A percentile compares a stretch with the other conserved stretches of the same genome.
Evolutionary conservation across 2,888 invertebrate species (phyloP).

Genomic region (Rhaphigaster nebulosa): DNA sequence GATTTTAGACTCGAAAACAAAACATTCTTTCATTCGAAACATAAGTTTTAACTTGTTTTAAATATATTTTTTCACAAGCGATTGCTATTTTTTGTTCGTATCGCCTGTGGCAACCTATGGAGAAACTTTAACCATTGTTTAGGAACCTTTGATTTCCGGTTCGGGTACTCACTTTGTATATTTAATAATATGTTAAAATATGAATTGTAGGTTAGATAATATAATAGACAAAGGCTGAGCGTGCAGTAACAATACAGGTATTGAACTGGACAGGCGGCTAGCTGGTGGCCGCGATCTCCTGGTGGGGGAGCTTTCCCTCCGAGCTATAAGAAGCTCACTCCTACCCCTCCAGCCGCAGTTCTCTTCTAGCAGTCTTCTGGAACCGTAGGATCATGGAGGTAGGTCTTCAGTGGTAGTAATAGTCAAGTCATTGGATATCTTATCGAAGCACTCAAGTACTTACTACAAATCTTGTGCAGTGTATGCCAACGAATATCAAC

Average conservation of each 20-base stretch:
- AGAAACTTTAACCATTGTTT: background rate
- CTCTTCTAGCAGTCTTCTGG: background rate
- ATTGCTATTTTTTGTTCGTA: background rate
- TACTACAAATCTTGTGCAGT: background rate
- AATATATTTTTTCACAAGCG: background rate
- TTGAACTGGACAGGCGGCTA: background rate
- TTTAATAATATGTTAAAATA: conserved; percentile 13
- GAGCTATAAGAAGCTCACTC: background rate
- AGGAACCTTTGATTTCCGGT: background rate
- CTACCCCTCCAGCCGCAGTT: background rate
- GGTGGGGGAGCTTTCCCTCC: background rate
- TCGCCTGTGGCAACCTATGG: background rate
- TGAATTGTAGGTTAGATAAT: conserved; percentile 12
- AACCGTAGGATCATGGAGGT: background rate
- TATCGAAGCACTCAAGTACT: background rate
- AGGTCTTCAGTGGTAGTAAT: conserved; percentile 2
- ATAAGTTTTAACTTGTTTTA: background rate
- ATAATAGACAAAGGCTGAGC: background rate
- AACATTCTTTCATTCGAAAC: no score
- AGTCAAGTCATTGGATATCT: background rate
- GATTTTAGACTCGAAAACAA: no score
- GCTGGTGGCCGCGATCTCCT: background rate
- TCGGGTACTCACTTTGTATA: background rate
- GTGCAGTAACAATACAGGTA: background rate
- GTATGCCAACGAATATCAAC: background rate